Evolutionary conservation across 2,888 invertebrate genomes (phyloP), one percentile per base, ranked within the genome.

Genomic region (Euplexia lucipara): DNA sequence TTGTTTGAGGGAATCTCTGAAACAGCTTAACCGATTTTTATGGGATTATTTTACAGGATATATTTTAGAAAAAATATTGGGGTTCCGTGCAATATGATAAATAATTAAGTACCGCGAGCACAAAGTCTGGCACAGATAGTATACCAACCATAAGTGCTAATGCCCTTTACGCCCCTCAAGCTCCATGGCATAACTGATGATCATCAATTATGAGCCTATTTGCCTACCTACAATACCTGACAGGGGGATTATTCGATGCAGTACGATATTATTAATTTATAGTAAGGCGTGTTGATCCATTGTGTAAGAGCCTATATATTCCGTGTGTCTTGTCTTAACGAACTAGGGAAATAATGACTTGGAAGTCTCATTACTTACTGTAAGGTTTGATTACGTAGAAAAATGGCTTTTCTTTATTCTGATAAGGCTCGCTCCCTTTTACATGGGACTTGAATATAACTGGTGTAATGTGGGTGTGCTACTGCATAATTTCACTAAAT

Each of bases 141-240:
- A n/a, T 26, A 26, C 6, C n/a, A 4, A 3, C 22, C 45, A 45
- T 14, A 14, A 10, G 37, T n/a, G 7, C 35, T 37, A 51, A 51
- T 22, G 2, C 9, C 18, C 7, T 34, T 49, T 20, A 20, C n/a
- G 8, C 2, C n/a, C 8, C 18, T 14, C 3, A 34, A 34, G 5
- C 10, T 1, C 9, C 2, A 62, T 0, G 9, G 14, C 16, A n/a
- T 26, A 32, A n/a, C 20, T 32, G 30, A 67, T 64, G 9, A 10
- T 60, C 41, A 48, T 69, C 16, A 66, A 60, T 61, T 44, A 70
- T 61, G 47, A 58, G n/a, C 4, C 32, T 9, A n/a, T n/a, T n/a
- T n/a, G 18, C 26, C 22, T 22, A 30, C 22, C n/a, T 12, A 18
- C 18, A 30, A 6, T 10, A 7, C 0, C 18, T 48, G 68, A 37